A percentile compares a stretch with the other conserved stretches of the same genome.
phyloP scores from a whole-genome alignment of 2,113 vertebrate species.

The Ictalurus furcatus region DNA sequence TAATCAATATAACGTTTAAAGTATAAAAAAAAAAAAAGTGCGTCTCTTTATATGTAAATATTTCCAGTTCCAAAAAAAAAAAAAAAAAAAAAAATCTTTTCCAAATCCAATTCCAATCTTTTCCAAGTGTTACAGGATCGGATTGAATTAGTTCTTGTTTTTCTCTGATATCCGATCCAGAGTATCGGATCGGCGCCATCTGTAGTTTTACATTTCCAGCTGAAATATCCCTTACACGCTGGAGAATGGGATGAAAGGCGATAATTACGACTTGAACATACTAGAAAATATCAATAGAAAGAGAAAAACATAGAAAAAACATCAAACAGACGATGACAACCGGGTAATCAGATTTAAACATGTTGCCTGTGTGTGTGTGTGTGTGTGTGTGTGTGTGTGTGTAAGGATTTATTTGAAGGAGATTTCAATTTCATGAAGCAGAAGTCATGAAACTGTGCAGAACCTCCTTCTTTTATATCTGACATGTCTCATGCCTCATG shows the following conservation, averaged over 20 bases:
- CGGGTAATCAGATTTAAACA: not conserved
- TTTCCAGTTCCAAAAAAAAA: not conserved
- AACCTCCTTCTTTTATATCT: not conserved
- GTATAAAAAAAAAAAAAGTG: not conserved
- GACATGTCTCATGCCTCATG: not conserved
- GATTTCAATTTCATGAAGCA: not conserved
- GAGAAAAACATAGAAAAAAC: not conserved
- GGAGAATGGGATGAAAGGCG: not conserved
- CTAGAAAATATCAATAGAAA: not conserved
- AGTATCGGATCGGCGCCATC: not conserved
- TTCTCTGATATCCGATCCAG: not conserved
- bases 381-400: not conserved
- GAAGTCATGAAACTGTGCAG: not conserved
- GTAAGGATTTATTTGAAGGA: not conserved
- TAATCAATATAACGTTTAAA: not conserved
- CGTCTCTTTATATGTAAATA: constrained; percentile 4
- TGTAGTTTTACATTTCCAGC: not conserved
- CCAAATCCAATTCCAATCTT: not conserved
- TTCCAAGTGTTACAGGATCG: not conserved
- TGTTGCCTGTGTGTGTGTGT: not conserved
- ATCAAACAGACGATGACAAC: not conserved
- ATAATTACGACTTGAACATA: not conserved
- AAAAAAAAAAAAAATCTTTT: not conserved
- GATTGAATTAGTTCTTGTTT: not conserved
- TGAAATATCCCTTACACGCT: not conserved